These are phyloP conservation scores for Caenorhabditis sp. DNA, from an alignment of 2,888 invertebrate species.

Conservation along the genomic window DNA sequence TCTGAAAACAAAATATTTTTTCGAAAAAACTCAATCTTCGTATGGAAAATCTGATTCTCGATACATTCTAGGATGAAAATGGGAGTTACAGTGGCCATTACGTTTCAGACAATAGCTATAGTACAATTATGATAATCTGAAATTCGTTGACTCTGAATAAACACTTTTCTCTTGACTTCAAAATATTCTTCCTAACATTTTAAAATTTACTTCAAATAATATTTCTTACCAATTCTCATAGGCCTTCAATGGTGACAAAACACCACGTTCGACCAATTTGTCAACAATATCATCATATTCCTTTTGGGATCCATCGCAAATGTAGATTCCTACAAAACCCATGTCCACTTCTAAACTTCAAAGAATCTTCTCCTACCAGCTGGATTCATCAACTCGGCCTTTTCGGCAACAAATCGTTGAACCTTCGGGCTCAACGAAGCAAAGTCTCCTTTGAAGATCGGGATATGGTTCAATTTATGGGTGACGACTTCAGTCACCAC, in stretches of 20 bases:
- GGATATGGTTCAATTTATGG: slow-evolving; percentile 71
- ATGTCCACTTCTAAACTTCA: no score
- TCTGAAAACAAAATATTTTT: no score
- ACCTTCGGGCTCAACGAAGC: slow-evolving; percentile 70
- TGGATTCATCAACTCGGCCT: slow-evolving; percentile 69
- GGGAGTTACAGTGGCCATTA: no score
- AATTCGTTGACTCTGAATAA: no score
- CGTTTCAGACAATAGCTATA: no score
- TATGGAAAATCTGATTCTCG: no score
- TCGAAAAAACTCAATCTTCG: no score
- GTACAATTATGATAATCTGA: no score
- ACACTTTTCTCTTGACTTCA: no score
- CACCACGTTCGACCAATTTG: slow-evolving; percentile 57
- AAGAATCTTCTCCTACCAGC: no score
- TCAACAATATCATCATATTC: slow-evolving; percentile 68
- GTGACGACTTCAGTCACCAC: slow-evolving; percentile 72
- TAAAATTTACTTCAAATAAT: slow-evolving; percentile 4
- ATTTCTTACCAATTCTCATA: slow-evolving; percentile 53
- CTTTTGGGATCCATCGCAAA: slow-evolving; percentile 64
- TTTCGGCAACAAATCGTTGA: slow-evolving; percentile 71
- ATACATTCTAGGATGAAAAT: no score
- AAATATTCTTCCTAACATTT: no score
- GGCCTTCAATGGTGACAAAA: slow-evolving; percentile 48
- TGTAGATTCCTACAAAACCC: slow-evolving; percentile 36
- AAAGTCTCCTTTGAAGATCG: slow-evolving; percentile 73